Base-by-base conservation (phyloP, 1,140 invertebrate genomes). In the Acromyrmex charruanus region DNA sequence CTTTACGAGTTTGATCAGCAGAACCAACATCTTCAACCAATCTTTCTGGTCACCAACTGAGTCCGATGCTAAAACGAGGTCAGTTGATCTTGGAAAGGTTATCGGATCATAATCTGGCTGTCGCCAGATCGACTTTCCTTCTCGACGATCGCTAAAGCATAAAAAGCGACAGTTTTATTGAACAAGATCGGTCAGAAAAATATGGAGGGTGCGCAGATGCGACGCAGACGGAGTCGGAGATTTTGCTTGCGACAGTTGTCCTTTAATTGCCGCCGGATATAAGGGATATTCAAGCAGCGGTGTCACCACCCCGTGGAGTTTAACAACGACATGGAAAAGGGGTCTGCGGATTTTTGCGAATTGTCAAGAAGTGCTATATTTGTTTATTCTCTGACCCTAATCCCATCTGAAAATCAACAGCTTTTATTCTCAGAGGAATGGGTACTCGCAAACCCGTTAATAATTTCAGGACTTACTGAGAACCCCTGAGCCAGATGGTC, bases 161-260 rank as follows among this genome's bases (percentile, higher is more conserved):
- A 71, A 71, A 59, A 28, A 55, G 49, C 28, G 35, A 44, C 16
- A n/a, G 21, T 81, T 81, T 71, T 71, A 71, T 81, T 35, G 79
- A 49, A 35, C 55, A 53, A 28, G 21, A 16, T 39, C 18, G 77
- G 0, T 7, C 68, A 55, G 66, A 39, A 28, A 61, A 74, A n/a
- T n/a, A 7, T n/a, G 28, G 51, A 75, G 39, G 39, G 25, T 53
- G 65, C 21, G 66, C 80, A 74, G 80, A 84, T 84, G 80, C 55
- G 25, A 18, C 3, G 18, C 65, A 21, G 25, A 81, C 35, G 51
- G 21, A 51, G 7, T 16, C 31, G 59, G 68, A 55, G n/a, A 87
- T 88, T 79, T 77, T 63, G 85, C 80, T 75, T 65, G 81, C 65
- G 85, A 91, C 90, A 91, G 88, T 91, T 91, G 90, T 87, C 88